phyloP scores from a whole-genome alignment of 2,888 invertebrate genomes.

The Noctua comes region DNA sequence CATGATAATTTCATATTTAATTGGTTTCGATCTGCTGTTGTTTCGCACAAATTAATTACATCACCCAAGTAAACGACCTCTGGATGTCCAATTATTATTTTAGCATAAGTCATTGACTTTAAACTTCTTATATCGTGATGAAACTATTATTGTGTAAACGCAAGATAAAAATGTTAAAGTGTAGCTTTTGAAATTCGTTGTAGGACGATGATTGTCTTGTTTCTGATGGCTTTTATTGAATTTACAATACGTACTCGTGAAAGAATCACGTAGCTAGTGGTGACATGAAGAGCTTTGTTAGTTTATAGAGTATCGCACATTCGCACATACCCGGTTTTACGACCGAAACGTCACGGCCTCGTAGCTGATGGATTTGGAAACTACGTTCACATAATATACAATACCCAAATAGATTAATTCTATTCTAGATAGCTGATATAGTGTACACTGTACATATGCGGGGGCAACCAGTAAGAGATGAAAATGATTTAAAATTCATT shows the following conservation, averaged over 20 bases:
- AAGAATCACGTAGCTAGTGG: slow-evolving; percentile 4
- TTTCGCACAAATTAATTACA: slow-evolving; percentile 37
- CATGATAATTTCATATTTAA: not conserved
- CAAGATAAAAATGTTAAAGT: slow-evolving; percentile 4
- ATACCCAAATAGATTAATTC: not conserved
- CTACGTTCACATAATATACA: not conserved
- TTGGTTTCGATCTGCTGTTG: slow-evolving; percentile 21
- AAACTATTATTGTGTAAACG: slow-evolving; percentile 41
- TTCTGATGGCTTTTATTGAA: slow-evolving; percentile 3
- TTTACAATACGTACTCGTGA: slow-evolving; percentile 1
- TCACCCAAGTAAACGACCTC: slow-evolving; percentile 44
- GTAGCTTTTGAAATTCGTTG: slow-evolving; percentile 14
- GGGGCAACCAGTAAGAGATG: not conserved
- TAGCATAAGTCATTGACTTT: slow-evolving; percentile 59
- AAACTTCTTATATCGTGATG: slow-evolving; percentile 31
- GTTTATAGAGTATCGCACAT: slow-evolving; percentile 17
- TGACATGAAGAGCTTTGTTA: slow-evolving; percentile 21
- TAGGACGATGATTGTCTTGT: not conserved
- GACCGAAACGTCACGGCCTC: slow-evolving; percentile 3
- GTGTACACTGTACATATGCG: not conserved
- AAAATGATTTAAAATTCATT: not conserved
- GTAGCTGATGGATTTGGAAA: slow-evolving; percentile 13
- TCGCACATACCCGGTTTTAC: slow-evolving; percentile 12
- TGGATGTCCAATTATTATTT: slow-evolving; percentile 49
- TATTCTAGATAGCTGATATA: not conserved